Evolutionary conservation across 2,797 vertebrate species (phyloP).

Genomic region (Otolemur crassicaudatus): DNA sequence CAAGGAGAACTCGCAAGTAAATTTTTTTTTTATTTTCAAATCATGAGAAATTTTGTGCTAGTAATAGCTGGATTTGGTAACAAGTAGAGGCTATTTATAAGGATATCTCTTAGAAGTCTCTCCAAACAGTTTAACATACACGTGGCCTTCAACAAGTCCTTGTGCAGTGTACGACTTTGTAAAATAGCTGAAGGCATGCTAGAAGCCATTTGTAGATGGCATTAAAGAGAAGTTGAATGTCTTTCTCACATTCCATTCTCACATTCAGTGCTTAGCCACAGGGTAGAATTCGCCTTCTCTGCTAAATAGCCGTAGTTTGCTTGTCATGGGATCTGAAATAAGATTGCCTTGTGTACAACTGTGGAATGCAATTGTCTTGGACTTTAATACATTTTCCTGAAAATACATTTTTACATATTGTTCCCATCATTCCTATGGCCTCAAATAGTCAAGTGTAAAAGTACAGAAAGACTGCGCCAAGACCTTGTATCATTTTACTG

Average conservation of each 20-base stretch:
- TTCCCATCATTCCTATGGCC: slow-evolving; percentile 10
- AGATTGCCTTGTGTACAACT: neutral
- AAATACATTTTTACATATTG: slow-evolving; percentile 46
- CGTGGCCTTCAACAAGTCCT: slow-evolving; percentile 42
- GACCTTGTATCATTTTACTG: slow-evolving; percentile 46
- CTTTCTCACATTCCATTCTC: slow-evolving; percentile 49
- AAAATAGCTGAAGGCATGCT: slow-evolving; percentile 42
- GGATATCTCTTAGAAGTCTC: neutral
- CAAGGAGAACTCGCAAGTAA: neutral
- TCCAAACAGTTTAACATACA: slow-evolving; percentile 45
- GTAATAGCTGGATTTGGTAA: neutral
- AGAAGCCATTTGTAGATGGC: slow-evolving; percentile 35
- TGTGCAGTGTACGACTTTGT: neutral
- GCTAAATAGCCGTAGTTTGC: slow-evolving; percentile 68
- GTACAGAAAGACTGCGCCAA: neutral
- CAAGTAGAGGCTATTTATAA: slow-evolving; percentile 27
- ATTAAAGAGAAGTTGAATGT: slow-evolving; percentile 67
- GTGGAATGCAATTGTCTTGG: neutral
- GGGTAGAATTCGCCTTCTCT: slow-evolving; percentile 59
- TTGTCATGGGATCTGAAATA: slow-evolving; percentile 62
- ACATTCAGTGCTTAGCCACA: slow-evolving; percentile 65
- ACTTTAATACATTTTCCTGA: slow-evolving; percentile 60
- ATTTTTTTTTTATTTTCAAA: slow-evolving; percentile 53
- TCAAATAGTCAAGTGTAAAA: slow-evolving; percentile 32
- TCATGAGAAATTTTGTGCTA: slow-evolving; percentile 31